These are phyloP conservation scores for Zalophus californianus DNA, from an alignment of 2,797 vertebrate species.

Conservation along the genomic window DNA sequence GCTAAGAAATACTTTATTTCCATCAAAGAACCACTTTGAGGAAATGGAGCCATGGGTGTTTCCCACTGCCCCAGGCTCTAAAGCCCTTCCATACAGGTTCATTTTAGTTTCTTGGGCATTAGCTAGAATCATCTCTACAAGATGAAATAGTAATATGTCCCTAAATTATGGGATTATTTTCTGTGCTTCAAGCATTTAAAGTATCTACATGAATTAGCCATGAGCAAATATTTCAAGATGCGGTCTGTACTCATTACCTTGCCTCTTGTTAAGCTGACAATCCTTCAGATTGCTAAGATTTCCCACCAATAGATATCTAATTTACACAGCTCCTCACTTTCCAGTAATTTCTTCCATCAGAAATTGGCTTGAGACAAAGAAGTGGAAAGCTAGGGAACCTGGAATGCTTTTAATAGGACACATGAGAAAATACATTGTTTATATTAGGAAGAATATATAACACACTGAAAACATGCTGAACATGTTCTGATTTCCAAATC, in stretches of 20 bases:
- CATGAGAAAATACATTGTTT: background rate
- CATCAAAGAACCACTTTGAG: constrained; percentile 67
- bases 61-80: constrained; percentile 16
- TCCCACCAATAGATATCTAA: constrained; percentile 35
- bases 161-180: constrained; percentile 75
- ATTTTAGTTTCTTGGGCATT: constrained; percentile 53
- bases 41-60: constrained; percentile 64
- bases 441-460: constrained; percentile 4
- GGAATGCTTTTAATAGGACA: background rate
- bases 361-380: constrained; percentile 49
- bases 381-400: background rate
- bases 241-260: background rate
- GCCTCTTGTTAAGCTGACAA: background rate
- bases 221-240: constrained; percentile 43
- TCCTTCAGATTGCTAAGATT: constrained; percentile 7
- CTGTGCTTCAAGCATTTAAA: constrained; percentile 58
- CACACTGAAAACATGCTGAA: background rate
- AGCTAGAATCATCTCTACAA: constrained; percentile 64
- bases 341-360: constrained; percentile 44
- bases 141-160: constrained; percentile 64
- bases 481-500: constrained; percentile 31
- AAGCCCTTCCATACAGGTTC: constrained; percentile 48
- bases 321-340: background rate
- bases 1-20: constrained; percentile 70
- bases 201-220: constrained; percentile 37